Percentiles rank a stretch among this genome's conserved stretches.
These are phyloP conservation scores for Caenorhabditis doughertyi DNA, from an alignment of 2,888 invertebrate genomes.

Conservation along the genomic window DNA sequence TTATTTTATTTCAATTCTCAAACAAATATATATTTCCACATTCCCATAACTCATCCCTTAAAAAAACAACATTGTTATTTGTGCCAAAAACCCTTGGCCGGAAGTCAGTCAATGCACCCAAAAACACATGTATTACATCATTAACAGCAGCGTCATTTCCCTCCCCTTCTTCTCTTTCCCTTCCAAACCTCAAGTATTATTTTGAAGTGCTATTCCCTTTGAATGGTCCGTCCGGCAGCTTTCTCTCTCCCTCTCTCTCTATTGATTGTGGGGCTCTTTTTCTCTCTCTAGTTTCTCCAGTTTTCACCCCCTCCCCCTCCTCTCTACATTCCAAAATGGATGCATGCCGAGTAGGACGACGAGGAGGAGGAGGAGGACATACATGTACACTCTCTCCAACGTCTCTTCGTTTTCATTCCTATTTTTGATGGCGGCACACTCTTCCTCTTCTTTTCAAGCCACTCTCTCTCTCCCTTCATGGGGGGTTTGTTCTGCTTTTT, in stretches of 20 bases:
- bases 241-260: conserved; percentile 5
- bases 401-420: conserved; percentile 25
- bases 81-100: no score
- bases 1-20: no score
- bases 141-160: conserved; percentile 9
- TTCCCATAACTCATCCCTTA: no score
- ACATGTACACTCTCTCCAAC: conserved; percentile 6
- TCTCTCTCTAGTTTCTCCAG: conserved; percentile 4
- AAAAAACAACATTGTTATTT: no score
- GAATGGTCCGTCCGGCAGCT: conserved; percentile 11
- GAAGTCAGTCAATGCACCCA: background rate
- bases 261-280: no score
- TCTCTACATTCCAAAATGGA: conserved; percentile 35
- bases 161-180: background rate
- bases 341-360: background rate
- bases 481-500: background rate
- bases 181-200: conserved; percentile 18
- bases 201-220: conserved; percentile 10
- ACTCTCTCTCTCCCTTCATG: conserved; percentile 6
- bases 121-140: background rate
- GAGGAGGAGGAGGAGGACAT: conserved; percentile 20
- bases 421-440: conserved; percentile 44
- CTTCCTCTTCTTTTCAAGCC: background rate
- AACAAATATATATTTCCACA: no score
- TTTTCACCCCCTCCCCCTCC: conserved; percentile 3